Percentiles rank a stretch among this genome's conserved stretches.
Evolutionary conservation across 2,113 vertebrate species (phyloP).

Genomic region (Cinclus cinclus): DNA sequence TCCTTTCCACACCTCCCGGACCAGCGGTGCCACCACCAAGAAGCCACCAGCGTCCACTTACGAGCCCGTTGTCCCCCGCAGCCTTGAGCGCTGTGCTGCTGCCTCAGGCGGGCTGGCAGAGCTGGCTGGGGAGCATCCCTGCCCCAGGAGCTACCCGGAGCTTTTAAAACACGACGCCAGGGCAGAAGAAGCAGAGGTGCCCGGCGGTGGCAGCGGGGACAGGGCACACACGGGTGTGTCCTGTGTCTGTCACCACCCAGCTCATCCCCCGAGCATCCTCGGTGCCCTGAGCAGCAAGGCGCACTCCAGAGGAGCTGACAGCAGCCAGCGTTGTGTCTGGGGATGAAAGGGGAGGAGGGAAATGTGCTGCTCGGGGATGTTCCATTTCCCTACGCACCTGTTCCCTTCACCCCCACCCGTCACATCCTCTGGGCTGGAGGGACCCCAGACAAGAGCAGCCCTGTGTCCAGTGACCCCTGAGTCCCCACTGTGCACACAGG

Average conservation of each 20-base stretch:
- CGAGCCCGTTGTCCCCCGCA: background rate
- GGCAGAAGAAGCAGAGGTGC: fast-evolving
- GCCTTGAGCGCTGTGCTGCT: background rate
- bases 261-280: background rate
- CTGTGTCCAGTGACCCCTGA: fast-evolving
- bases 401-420: background rate
- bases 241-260: background rate
- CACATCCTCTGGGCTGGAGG: background rate
- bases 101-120: background rate
- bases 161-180: fast-evolving
- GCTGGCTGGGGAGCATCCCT: background rate
- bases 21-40: fast-evolving
- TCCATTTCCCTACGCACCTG: fast-evolving
- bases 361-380: background rate
- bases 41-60: background rate
- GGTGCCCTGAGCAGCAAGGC: background rate
- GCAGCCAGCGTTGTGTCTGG: background rate
- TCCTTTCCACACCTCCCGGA: background rate
- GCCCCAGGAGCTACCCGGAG: background rate
- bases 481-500: background rate
- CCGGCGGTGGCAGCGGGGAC: background rate
- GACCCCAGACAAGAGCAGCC: background rate
- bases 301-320: background rate
- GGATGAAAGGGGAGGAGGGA: background rate
- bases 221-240: fast-evolving